These are phyloP conservation scores for Danionella dracula DNA, from an alignment of 2,797 vertebrate genomes.

Conservation along the genomic window DNA sequence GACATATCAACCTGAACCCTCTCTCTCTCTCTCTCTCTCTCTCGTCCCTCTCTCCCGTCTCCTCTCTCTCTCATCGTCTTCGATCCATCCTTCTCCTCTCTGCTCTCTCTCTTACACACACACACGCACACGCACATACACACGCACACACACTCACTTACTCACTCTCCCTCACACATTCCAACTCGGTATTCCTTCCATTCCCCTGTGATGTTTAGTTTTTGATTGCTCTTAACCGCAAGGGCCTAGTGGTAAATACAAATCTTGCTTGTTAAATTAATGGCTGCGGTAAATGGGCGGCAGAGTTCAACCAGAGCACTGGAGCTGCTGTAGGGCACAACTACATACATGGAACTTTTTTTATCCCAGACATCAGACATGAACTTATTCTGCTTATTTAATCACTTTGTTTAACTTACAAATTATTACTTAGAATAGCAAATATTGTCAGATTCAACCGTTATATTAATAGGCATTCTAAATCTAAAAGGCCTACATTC, in stretches of 20 bases:
- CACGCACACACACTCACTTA: no score
- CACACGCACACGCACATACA: no score
- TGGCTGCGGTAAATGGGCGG: constrained; percentile 65
- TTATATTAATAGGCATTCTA: no score
- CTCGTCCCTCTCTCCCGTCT: constrained; percentile 28
- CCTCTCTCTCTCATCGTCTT: no score
- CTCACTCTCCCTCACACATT: constrained; percentile 29
- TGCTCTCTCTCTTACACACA: no score
- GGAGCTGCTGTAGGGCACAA: constrained; percentile 49
- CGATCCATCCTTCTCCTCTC: no score
- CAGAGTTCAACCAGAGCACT: constrained; percentile 54
- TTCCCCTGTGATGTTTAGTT: constrained; percentile 73
- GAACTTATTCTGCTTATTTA: not conserved
- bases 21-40: constrained; percentile 47
- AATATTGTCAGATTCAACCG: not conserved
- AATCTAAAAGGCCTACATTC: no score
- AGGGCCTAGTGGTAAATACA: constrained; percentile 61
- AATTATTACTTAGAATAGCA: not conserved
- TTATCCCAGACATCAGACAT: not conserved
- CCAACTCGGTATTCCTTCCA: constrained; percentile 39
- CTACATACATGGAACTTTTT: constrained; percentile 67
- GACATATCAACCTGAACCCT: constrained; percentile 91
- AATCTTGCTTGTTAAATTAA: constrained; percentile 81
- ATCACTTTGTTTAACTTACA: not conserved
- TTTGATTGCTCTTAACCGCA: constrained; percentile 73